A percentile compares a stretch with the other conserved stretches of the same genome.
Evolutionary conservation across 2,888 invertebrate genomes (phyloP).

Genomic region (Liopterus haemorrhoidalis): DNA sequence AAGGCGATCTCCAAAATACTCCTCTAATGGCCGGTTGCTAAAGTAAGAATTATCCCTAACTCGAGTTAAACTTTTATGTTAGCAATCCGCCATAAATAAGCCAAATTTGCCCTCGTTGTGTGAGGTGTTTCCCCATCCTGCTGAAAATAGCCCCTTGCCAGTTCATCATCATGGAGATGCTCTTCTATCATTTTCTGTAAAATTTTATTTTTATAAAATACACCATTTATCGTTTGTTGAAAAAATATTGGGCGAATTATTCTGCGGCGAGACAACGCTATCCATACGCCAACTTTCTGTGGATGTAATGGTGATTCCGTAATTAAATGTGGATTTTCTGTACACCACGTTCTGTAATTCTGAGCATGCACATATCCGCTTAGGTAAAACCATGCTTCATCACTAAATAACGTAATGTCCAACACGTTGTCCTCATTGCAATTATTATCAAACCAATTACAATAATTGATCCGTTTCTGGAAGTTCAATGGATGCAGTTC

Average conservation of each 20-base stretch:
- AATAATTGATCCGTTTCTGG: slow-evolving; percentile 8
- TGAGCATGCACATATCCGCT: slow-evolving; percentile 25
- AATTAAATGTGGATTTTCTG: slow-evolving; percentile 24
- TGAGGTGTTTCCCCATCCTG: slow-evolving; percentile 24
- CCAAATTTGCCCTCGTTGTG: slow-evolving; percentile 13
- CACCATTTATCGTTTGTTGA: slow-evolving; percentile 13
- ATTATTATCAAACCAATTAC: slow-evolving; percentile 12
- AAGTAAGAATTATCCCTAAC: no score
- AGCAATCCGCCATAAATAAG: slow-evolving; percentile 3
- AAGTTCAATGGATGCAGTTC: not conserved
- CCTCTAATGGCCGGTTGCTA: no score
- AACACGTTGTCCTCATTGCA: slow-evolving; percentile 7
- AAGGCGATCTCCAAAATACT: slow-evolving; percentile 16
- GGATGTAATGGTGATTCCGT: slow-evolving; percentile 19
- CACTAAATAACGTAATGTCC: slow-evolving; percentile 25
- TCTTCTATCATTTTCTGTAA: slow-evolving; percentile 13
- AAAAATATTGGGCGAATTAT: slow-evolving; percentile 24
- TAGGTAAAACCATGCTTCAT: slow-evolving; percentile 28
- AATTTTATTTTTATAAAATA: slow-evolving; percentile 13
- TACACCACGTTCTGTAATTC: slow-evolving; percentile 22
- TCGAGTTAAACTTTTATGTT: no score
- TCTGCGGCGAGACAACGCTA: slow-evolving; percentile 17
- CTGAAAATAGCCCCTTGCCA: slow-evolving; percentile 20
- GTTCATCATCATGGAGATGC: slow-evolving; percentile 18
- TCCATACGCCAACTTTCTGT: slow-evolving; percentile 22